Conservation (phyloP, 2,113 vertebrate genomes). For the Equus quagga region DNA sequence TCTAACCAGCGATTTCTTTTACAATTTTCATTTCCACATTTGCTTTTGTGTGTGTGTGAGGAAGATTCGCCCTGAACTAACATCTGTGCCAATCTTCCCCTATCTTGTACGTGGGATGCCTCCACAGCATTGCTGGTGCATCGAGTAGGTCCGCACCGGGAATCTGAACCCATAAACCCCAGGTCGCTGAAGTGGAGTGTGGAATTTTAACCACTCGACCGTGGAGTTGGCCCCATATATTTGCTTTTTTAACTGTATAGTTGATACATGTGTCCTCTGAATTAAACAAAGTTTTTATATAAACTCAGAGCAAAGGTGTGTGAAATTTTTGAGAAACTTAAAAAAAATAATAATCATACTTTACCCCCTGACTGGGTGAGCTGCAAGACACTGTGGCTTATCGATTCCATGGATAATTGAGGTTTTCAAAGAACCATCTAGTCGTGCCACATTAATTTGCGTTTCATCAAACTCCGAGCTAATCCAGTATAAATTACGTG, state of each 20-base stretch:
- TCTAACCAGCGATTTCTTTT: neutral
- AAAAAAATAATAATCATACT: conserved; percentile 76
- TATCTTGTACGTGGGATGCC: too few relatives aligned
- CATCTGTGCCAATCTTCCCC: too few relatives aligned
- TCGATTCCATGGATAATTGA: conserved; percentile 99
- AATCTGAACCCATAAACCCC: too few relatives aligned
- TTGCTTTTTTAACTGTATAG: neutral
- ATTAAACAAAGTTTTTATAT: neutral
- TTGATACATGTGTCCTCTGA: neutral
- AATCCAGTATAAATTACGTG: conserved; percentile 99
- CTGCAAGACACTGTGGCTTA: conserved; percentile 96
- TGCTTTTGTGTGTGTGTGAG: neutral
- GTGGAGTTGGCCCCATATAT: too few relatives aligned
- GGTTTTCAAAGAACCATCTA: conserved; percentile 98
- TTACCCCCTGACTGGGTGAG: conserved; percentile 98
- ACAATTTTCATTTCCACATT: neutral
- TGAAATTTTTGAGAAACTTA: conserved; percentile 22
- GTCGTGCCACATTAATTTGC: conserved; percentile 97
- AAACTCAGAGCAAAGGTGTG: conserved; percentile 8
- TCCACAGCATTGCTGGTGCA: too few relatives aligned
- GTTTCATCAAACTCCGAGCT: conserved; percentile 99
- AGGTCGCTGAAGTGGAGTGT: too few relatives aligned
- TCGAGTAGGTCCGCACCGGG: too few relatives aligned
- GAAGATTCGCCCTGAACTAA: too few relatives aligned
- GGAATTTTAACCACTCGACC: too few relatives aligned